phyloP scores from a whole-genome alignment of 1,140 invertebrate genomes.

The Rhynchophorus ferrugineus region DNA sequence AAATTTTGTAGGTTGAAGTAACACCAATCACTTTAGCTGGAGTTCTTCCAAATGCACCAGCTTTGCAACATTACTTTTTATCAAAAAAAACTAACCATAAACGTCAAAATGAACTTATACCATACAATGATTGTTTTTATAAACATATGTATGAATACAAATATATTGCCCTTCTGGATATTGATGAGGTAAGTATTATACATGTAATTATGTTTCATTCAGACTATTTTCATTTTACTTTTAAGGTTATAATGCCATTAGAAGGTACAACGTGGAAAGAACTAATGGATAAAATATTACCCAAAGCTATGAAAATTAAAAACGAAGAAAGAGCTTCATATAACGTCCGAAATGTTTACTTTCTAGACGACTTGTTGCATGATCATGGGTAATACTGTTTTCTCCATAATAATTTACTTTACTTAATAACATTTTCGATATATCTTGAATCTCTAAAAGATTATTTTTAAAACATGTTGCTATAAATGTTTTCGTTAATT shows the following conservation, averaged over 20 bases:
- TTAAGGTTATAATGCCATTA: constrained; percentile 71
- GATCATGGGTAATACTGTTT: constrained; percentile 56
- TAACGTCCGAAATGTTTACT: constrained; percentile 91
- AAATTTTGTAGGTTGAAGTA: constrained; percentile 53
- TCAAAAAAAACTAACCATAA: constrained; percentile 87
- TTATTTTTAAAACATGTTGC: background rate
- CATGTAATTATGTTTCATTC: background rate
- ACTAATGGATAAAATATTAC: constrained; percentile 63
- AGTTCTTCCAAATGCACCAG: constrained; percentile 82
- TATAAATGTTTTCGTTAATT: too few relatives aligned
- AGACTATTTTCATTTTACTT: background rate
- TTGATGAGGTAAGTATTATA: constrained; percentile 67
- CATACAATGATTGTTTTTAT: constrained; percentile 95
- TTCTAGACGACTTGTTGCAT: constrained; percentile 81
- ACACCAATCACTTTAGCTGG: constrained; percentile 85
- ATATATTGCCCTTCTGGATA: constrained; percentile 84
- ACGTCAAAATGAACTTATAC: constrained; percentile 89
- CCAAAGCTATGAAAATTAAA: constrained; percentile 58
- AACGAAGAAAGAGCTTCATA: constrained; percentile 73
- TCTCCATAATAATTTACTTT: background rate
- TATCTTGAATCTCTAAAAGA: background rate
- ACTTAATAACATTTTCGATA: background rate
- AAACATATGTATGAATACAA: constrained; percentile 86
- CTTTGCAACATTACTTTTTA: constrained; percentile 80
- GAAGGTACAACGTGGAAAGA: constrained; percentile 66